These are phyloP conservation scores for Drosophila sechellia DNA, from an alignment of 1,140 invertebrate genomes.

Conservation along the genomic window DNA sequence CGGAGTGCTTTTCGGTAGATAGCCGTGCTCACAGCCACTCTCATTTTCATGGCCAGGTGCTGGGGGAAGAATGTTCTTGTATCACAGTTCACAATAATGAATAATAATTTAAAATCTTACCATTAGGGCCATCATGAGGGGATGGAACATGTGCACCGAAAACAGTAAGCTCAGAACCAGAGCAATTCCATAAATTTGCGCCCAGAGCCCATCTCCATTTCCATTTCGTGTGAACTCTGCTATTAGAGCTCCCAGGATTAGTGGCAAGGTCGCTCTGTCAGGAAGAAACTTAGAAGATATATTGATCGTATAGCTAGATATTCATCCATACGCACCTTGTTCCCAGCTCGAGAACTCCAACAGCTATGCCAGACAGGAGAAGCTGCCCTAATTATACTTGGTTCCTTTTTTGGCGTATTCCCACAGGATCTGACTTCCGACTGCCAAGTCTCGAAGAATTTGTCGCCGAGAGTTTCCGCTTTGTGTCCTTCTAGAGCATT, in stretches of 20 bases:
- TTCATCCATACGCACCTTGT: constrained; percentile 29
- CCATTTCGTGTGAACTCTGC: constrained; percentile 53
- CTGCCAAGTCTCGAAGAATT: constrained; percentile 67
- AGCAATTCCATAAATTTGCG: constrained; percentile 86
- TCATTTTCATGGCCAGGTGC: constrained; percentile 70
- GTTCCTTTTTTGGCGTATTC: constrained; percentile 32
- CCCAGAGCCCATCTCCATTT: constrained; percentile 72
- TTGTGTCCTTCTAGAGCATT: constrained; percentile 86
- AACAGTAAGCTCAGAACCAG: constrained; percentile 86
- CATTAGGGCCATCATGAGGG: constrained; percentile 87
- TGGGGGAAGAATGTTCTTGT: background rate
- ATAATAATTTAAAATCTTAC: constrained; percentile 10
- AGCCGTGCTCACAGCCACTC: constrained; percentile 87
- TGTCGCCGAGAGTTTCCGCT: constrained; percentile 59
- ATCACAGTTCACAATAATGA: background rate
- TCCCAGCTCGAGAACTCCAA: constrained; percentile 39
- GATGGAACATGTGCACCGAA: constrained; percentile 86
- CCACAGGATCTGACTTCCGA: constrained; percentile 39
- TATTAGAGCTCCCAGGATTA: constrained; percentile 64
- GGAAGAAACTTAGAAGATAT: background rate
- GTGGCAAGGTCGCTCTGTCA: constrained; percentile 51
- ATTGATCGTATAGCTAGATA: background rate
- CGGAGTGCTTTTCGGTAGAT: constrained; percentile 88
- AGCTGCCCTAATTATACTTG: constrained; percentile 53
- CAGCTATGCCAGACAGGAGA: constrained; percentile 36